A percentile compares a stretch with the other conserved stretches of the same genome.
Conservation (phyloP, 2,888 invertebrate species). For the Drosophila paranaensis region DNA sequence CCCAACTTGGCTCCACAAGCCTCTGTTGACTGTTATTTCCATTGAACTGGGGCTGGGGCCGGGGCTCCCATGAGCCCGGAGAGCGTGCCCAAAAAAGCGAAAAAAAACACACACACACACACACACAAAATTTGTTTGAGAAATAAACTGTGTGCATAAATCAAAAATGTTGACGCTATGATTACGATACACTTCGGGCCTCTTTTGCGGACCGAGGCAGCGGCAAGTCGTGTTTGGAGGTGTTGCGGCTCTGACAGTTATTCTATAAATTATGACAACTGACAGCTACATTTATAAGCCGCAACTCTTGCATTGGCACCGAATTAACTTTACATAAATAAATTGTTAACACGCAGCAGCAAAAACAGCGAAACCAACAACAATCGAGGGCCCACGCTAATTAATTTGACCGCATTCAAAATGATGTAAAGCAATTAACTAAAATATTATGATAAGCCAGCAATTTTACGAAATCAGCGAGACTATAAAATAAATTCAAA, state of each 20-base stretch:
- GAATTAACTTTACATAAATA: conserved; percentile 66
- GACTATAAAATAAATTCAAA: conserved; percentile 30
- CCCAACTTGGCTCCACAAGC: conserved; percentile 36
- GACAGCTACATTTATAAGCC: conserved; percentile 79
- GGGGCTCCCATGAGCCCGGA: conserved; percentile 55
- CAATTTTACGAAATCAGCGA: conserved; percentile 8
- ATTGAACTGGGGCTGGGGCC: conserved; percentile 20
- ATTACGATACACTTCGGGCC: conserved; percentile 67
- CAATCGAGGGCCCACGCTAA: conserved; percentile 42
- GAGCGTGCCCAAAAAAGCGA: conserved; percentile 54
- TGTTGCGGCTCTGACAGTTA: conserved; percentile 77
- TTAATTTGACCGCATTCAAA: conserved; percentile 73
- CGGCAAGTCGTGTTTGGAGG: conserved; percentile 75
- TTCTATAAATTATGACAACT: conserved; percentile 82
- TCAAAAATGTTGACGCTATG: conserved; percentile 79
- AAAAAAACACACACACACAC: conserved; percentile 2
- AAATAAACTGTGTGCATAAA: conserved; percentile 72
- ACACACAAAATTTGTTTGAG: conserved; percentile 42
- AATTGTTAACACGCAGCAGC: conserved; percentile 57
- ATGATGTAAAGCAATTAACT: conserved; percentile 73
- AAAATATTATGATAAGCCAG: conserved; percentile 54
- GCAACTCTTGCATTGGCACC: conserved; percentile 71
- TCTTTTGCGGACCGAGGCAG: conserved; percentile 33
- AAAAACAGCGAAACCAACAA: conserved; percentile 14
- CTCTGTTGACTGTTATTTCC: conserved; percentile 56